Percentiles rank a stretch among this genome's conserved stretches.
Evolutionary conservation across 1,140 invertebrate species (phyloP).

Genomic region (Cotesia chilonis): DNA sequence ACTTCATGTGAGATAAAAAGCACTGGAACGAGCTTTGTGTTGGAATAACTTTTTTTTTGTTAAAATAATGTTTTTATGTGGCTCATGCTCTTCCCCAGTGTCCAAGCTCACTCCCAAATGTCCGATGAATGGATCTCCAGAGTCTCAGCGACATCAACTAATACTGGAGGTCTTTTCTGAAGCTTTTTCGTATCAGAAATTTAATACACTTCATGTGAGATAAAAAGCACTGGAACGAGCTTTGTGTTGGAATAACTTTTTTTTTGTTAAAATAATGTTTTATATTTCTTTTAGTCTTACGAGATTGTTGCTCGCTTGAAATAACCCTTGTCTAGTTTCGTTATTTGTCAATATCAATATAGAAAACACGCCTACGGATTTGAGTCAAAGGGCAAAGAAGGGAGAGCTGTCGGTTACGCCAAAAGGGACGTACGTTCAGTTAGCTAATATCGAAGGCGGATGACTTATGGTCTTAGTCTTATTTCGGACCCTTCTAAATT

Average conservation of each 20-base stretch:
- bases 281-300: neutral
- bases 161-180: constrained; percentile 31
- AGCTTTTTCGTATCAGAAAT: neutral
- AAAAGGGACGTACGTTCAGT: constrained; percentile 30
- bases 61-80: constrained; percentile 4
- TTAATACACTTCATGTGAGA: neutral
- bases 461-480: constrained; percentile 41
- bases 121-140: constrained; percentile 51
- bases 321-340: constrained; percentile 28
- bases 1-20: neutral
- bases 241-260: neutral
- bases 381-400: constrained; percentile 12
- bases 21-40: neutral
- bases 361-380: constrained; percentile 27
- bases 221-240: neutral
- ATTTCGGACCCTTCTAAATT: constrained; percentile 29
- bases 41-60: neutral
- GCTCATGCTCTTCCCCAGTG: constrained; percentile 14
- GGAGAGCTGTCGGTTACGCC: constrained; percentile 6
- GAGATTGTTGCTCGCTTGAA: constrained; percentile 6
- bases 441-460: constrained; percentile 44
- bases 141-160: constrained; percentile 37
- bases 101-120: constrained; percentile 32
- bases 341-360: constrained; percentile 44
- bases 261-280: neutral